A percentile compares a stretch with the other conserved stretches of the same genome.
phyloP scores from a whole-genome alignment of 2,797 vertebrate species.

The Peromyscus eremicus region DNA sequence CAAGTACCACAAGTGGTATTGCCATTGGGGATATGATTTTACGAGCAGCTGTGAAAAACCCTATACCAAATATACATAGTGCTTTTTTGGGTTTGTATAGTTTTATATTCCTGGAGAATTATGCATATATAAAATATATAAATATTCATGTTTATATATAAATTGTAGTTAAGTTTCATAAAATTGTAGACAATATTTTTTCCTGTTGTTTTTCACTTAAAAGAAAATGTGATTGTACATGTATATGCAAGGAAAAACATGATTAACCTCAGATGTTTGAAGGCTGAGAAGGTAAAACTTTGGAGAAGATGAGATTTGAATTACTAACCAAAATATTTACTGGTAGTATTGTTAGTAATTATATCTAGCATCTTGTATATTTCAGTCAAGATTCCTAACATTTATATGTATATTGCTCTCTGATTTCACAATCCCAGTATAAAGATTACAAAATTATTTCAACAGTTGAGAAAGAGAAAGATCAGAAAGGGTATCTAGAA shows the following conservation, averaged over 20 bases:
- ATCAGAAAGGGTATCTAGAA: neutral
- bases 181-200: neutral
- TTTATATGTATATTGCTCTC: neutral
- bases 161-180: neutral
- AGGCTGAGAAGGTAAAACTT: neutral
- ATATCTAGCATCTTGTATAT: neutral
- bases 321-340: neutral
- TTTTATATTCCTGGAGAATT: conserved; percentile 2
- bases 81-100: neutral
- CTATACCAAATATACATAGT: neutral
- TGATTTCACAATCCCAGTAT: neutral
- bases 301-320: neutral
- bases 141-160: neutral
- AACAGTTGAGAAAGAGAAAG: neutral
- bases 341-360: neutral
- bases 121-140: neutral
- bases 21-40: neutral
- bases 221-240: neutral
- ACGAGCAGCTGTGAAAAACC: neutral
- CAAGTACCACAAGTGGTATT: neutral
- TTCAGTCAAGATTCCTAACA: neutral
- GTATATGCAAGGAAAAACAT: neutral
- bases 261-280: neutral
- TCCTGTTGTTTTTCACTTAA: neutral
- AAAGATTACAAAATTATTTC: neutral